phyloP scores from a whole-genome alignment of 2,888 invertebrate genomes.

The Mantis religiosa region DNA sequence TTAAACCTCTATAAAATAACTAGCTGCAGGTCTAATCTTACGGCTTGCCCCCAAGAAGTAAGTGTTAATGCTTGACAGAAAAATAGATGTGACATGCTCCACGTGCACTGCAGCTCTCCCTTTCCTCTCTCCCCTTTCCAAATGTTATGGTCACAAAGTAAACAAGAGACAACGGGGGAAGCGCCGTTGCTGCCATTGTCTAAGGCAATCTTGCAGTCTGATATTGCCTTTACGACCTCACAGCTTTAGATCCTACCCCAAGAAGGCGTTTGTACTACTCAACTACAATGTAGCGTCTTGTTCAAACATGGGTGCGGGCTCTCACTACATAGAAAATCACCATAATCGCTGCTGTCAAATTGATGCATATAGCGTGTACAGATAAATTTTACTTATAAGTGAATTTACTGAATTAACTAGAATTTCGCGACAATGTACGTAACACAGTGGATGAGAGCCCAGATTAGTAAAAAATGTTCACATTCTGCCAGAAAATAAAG shows the following conservation, averaged over 20 bases:
- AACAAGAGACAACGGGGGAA: not conserved
- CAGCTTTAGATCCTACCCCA: not conserved
- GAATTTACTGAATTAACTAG: too few species aligned
- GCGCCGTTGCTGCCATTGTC: not conserved
- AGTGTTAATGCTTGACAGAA: not conserved
- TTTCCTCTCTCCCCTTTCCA: not conserved
- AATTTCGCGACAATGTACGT: too few species aligned
- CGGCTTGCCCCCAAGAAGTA: not conserved
- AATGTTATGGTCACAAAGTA: not conserved
- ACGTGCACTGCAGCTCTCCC: not conserved
- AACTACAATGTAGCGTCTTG: not conserved
- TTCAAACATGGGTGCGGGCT: not conserved
- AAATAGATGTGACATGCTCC: not conserved
- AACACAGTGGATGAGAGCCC: too few species aligned
- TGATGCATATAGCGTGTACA: too few species aligned
- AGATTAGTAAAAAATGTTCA: too few species aligned
- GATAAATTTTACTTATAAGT: too few species aligned
- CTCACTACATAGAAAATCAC: too few species aligned
- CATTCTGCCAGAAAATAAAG: too few species aligned
- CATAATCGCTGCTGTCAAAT: too few species aligned
- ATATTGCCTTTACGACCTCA: constrained; percentile 1
- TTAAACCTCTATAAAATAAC: too few species aligned
- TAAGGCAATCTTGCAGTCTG: not conserved
- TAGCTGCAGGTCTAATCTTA: too few species aligned
- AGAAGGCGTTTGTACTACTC: not conserved